phyloP scores from a whole-genome alignment of 2,113 vertebrate genomes.

The Varanus komodoensis region DNA sequence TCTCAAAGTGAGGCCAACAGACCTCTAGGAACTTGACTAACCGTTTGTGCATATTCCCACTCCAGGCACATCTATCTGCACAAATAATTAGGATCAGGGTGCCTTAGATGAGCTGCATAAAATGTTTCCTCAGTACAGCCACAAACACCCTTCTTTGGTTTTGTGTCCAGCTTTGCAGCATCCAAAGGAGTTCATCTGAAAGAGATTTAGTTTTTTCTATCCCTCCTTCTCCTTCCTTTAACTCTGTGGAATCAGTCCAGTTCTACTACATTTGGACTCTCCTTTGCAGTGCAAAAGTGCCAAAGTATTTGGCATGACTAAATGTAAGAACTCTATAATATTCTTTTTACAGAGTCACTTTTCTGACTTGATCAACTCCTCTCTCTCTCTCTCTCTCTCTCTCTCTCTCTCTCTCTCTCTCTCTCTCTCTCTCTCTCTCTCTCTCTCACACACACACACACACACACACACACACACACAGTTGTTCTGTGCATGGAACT shows the following conservation, averaged over 20 bases:
- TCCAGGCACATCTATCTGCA: neutral
- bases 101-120: neutral
- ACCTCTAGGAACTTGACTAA: neutral
- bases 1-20: neutral
- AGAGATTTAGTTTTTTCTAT: conserved; percentile 21
- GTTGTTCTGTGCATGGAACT: conserved; percentile 4
- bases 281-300: neutral
- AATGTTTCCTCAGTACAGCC: neutral
- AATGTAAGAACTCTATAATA: conserved; percentile 33
- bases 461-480: neutral
- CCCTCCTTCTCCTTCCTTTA: conserved; percentile 32
- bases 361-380: conserved; percentile 25
- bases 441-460: neutral
- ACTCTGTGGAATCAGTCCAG: neutral
- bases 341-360: conserved; percentile 26
- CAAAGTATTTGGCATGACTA: conserved; percentile 27
- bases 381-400: neutral
- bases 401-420: neutral
- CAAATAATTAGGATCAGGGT: neutral
- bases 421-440: neutral
- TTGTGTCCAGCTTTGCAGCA: conserved; percentile 11
- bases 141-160: neutral
- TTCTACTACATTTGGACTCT: conserved; percentile 41
- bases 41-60: neutral
- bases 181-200: conserved; percentile 45